Percentiles rank a stretch among this genome's conserved stretches.
Conservation (phyloP, 2,888 invertebrate species). For the Lithophane leautieri region DNA sequence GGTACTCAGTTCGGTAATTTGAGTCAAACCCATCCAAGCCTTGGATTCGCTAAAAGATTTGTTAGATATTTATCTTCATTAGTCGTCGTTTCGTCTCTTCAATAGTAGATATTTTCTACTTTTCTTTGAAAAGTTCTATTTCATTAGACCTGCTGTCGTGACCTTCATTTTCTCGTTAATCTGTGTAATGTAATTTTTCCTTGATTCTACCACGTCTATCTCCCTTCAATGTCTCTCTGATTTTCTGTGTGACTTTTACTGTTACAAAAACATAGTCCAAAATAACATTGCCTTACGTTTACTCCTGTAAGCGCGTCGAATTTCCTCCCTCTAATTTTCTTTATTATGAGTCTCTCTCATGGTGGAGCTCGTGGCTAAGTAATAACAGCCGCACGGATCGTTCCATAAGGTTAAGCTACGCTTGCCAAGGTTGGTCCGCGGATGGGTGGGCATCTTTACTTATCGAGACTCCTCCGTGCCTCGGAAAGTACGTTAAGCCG, state of each 20-base stretch:
- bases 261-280: neutral
- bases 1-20: neutral
- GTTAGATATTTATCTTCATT: neutral
- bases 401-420: no score
- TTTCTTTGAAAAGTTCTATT: neutral
- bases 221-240: neutral
- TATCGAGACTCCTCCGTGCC: no score
- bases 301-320: neutral
- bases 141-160: neutral
- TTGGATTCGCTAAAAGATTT: neutral
- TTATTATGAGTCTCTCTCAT: neutral
- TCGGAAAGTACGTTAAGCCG: no score
- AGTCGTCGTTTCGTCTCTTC: neutral
- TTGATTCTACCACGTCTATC: no score
- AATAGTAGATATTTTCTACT: neutral
- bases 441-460: no score
- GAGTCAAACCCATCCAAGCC: neutral
- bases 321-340: constrained; percentile 3
- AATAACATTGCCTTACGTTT: no score
- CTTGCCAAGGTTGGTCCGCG: no score
- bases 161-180: neutral
- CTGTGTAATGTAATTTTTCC: neutral
- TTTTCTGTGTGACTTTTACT: neutral
- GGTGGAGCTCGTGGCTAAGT: no score
- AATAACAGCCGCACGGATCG: no score